phyloP scores from a whole-genome alignment of 2,113 vertebrate species.

The Catharus minimus region DNA sequence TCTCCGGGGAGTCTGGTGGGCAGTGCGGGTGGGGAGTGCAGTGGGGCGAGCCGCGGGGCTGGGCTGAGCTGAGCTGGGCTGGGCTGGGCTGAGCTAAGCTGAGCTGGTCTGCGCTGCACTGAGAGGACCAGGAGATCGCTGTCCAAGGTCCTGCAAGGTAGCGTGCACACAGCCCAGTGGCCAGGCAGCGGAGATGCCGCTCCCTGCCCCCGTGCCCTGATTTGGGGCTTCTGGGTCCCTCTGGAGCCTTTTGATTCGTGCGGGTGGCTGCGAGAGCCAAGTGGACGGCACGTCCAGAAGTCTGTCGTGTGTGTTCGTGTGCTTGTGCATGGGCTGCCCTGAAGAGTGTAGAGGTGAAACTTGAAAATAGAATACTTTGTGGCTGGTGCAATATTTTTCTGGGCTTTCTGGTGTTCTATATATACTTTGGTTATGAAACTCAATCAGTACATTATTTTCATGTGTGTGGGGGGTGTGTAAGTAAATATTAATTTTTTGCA shows the following conservation, averaged over 20 bases:
- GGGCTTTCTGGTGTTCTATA: neutral
- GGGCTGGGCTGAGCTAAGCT: fast-evolving
- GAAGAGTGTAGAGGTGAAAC: neutral
- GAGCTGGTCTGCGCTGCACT: fast-evolving
- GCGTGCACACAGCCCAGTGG: fast-evolving
- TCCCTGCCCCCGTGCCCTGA: neutral
- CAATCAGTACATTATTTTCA: neutral
- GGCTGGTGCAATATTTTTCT: neutral
- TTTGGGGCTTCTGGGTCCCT: neutral
- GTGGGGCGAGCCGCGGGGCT: neutral
- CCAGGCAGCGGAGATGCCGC: fast-evolving
- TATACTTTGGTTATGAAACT: neutral
- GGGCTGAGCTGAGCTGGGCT: fast-evolving
- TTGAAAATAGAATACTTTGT: neutral
- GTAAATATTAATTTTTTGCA: neutral
- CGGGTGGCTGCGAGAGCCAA: neutral
- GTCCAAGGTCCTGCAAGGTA: slow-evolving; percentile 25
- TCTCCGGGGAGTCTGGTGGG: neutral
- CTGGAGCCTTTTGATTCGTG: neutral
- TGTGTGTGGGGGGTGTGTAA: neutral
- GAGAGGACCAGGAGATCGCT: neutral
- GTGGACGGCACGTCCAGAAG: neutral
- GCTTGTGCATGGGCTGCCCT: neutral
- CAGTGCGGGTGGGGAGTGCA: neutral
- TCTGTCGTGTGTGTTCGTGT: neutral